Evolutionary conservation across 2,797 vertebrate genomes (phyloP), one percentile per base, ranked within the genome.

Genomic region (Furcifer pardalis): DNA sequence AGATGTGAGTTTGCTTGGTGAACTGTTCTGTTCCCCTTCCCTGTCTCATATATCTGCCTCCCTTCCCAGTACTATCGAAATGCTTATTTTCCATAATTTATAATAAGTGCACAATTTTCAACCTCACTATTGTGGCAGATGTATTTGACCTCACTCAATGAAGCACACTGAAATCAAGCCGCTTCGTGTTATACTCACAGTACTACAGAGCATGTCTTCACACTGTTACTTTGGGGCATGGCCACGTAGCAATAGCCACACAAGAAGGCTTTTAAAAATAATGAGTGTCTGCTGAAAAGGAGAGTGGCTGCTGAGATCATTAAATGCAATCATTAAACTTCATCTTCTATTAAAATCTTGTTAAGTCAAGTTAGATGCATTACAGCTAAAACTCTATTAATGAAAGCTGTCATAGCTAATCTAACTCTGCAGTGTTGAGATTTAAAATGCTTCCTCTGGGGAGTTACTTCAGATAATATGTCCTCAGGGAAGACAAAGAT

Each of bases 381-480:
- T 90, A 87, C 81, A 85, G 82, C 81, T 87, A 87, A 89, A 79
- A 30, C 83, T 87, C 74, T 52, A 40, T 80, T 89, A 89, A 88
- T 75, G 85, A 87, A 90, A 85, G 74, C 52, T 80, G 81, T 71
- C 69, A 76, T 59, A 88, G 65, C 10, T 81, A 37, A 40, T 77
- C 42, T 86, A 65, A n/a, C 23, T 65, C 75, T 72, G 71, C 12
- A 77, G 13, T 62, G 74, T 72, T 74, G 68, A 56, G 65, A n/a
- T 86, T 68, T 42, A 46, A 88, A 75, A 37, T 0, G 49, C 60
- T 81, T 59, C 65, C 44, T 49, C 85, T 90, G 89, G 84, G 86
- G 78, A 91, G 85, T 71, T 52, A 87, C 74, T 90, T n/a, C 21
- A 83, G 78, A 60, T 82, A 82, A 83, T 60, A 7, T 46, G 68